Base-by-base conservation (phyloP, 2,113 vertebrate genomes). In the Mandrillus leucophaeus region DNA sequence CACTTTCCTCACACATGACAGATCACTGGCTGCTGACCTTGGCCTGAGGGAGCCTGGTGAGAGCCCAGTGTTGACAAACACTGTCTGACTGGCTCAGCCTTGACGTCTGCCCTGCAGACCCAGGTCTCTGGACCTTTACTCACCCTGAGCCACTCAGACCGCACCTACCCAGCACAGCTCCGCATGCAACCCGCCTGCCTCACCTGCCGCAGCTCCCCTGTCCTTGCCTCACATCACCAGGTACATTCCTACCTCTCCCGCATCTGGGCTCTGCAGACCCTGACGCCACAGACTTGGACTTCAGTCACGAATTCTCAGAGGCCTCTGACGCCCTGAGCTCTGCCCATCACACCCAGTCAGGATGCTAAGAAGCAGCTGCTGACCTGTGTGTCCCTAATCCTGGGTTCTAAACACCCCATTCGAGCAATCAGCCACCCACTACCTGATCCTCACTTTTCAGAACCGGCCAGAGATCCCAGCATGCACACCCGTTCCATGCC, bases 111-210 rank as follows among this genome's bases (percentile, higher is more conserved):
- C 45, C 23, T 76, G 8, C 2, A 76, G n/a, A 85, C 57, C 0
- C 1, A 0, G 30, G 8, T 57, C 88, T 91, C 78, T 6, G 23
- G 3, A 55, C 32, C 59, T 43, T 27, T 35, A 27, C 9, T 59
- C 78, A 14, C 12, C 50, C 2, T 0, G 9, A 90, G 73, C 45
- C 52, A 76, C 79, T 66, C 5, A 25, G n/a, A 38, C 11, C 0
- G 0, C 20, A 52, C 32, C 38, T 32, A 22, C 66, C 25, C 2
- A 16, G 43, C 0, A 2, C 1, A 43, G 50, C 10, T 48, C 57
- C 35, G 52, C 8, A 16, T 43, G 6, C 78, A 55, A n/a, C n/a
- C 57, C 5, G 10, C 45, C 35, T 35, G 27, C n/a, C 11, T 38
- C 25, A 30, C 73, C 30, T 48, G 79, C 6, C 27, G 45, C 3